Evolutionary conservation across 2,888 invertebrate genomes (phyloP), one percentile per base, ranked within the genome.

Genomic region (Elysia crispata): DNA sequence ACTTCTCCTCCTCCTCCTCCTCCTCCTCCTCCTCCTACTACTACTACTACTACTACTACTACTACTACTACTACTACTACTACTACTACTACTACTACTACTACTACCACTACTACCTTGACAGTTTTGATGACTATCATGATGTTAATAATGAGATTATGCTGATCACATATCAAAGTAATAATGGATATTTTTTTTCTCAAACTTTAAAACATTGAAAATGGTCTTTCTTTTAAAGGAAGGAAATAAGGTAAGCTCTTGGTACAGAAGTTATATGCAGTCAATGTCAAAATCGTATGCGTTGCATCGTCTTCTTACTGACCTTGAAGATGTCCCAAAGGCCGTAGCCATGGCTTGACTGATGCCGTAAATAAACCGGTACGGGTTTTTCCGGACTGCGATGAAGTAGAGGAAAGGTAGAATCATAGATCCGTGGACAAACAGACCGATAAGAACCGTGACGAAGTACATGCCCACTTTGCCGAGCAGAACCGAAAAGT

Each of bases 291-390:
- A n/a, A n/a, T n/a, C n/a, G n/a, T n/a, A n/a, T n/a, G n/a, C n/a
- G n/a, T n/a, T n/a, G n/a, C n/a, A n/a, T n/a, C n/a, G n/a, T 11
- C 41, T 41, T 11, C 41, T 11, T 31, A 18, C 98, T 96, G 66
- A 93, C 93, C 96, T 96, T 57, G 98, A 98, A 41, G 98, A 97
- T 41, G 98, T 98, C 86, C 98, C 98, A 91, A 98, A 98, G 67
- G 98, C 98, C 0, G 98, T 98, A 3, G 97, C 96, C 92, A 98
- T 93, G 30, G 98, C 98, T 76, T 90, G 90, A 3, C 88, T 85
- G 33, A 90, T 89, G 18, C 91, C 90, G 60, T 86, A 87, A 28
- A 90, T 89, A 75, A 88, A 91, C 73, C 82, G 87, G 83, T 91
- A 91, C 1, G 91, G 91, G 81, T 91, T 91, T 76, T 88, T 87